Evolutionary conservation across 2,888 invertebrate species (phyloP).

Genomic region (Acronicta alni): DNA sequence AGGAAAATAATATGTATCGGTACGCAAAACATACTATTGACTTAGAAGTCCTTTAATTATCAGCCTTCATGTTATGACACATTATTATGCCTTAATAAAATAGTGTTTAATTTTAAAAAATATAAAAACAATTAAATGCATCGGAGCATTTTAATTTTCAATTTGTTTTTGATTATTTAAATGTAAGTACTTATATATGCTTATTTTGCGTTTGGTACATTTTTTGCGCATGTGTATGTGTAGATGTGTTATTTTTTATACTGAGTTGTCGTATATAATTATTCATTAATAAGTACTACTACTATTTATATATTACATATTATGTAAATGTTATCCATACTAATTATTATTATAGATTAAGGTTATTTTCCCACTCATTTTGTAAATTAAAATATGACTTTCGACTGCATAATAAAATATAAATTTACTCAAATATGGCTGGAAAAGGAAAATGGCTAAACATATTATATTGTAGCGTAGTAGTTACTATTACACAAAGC

Average conservation of each 20-base stretch:
- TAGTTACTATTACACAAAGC: constrained; percentile 2
- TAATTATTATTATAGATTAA: not conserved
- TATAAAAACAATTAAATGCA: not conserved
- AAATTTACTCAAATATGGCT: constrained; percentile 31
- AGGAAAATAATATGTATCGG: constrained; percentile 86
- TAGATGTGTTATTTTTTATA: constrained; percentile 36
- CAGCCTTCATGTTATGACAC: constrained; percentile 35
- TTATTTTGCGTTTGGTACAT: constrained; percentile 21
- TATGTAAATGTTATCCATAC: constrained; percentile 2
- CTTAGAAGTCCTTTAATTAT: constrained; percentile 47
- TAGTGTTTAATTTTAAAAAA: constrained; percentile 19
- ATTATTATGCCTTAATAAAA: constrained; percentile 29
- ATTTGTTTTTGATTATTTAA: too few species aligned
- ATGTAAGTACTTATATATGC: not conserved
- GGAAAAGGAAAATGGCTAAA: constrained; percentile 43
- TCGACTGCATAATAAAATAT: constrained; percentile 15
- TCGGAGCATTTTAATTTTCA: constrained; percentile 20
- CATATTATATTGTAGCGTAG: constrained; percentile 34
- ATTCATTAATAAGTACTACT: too few species aligned
- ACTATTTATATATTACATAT: too few species aligned
- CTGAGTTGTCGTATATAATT: too few species aligned
- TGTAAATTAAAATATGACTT: constrained; percentile 7
- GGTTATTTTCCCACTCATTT: not conserved
- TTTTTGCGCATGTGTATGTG: constrained; percentile 51
- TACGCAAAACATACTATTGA: constrained; percentile 70